Base-by-base conservation (phyloP, 2,797 vertebrate genomes). In the Babyrousa celebensis region DNA sequence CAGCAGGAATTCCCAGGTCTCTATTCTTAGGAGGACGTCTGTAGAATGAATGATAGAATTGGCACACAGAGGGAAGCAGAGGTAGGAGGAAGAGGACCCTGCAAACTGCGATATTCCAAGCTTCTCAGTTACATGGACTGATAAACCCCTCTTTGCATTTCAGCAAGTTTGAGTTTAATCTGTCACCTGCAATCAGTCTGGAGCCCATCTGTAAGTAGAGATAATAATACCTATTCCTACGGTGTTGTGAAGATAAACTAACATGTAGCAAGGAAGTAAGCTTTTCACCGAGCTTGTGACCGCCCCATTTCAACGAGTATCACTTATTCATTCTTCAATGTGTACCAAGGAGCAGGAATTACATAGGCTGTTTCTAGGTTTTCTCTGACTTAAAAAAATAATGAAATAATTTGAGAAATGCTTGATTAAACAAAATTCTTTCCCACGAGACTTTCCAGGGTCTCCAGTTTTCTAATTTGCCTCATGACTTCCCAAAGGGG, bases 361-460 rank as follows among this genome's bases (percentile, higher is more conserved):
- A 92, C 23, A 91, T 1, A 71, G 63, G 58, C 12, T 78, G 17
- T 96, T 79, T 62, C 58, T 82, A 92, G 58, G 60, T 74, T 94
- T 93, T 91, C 48, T 84, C 3, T 70, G 71, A 71, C 48, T 88
- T 32, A n/a, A 77, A 68, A 79, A 56, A 78, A 85, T 43, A 43
- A 89, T 74, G 27, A 91, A 87, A 94, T 56, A 68, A 62, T 92
- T 74, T 83, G 63, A 94, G 65, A 92, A 94, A 65, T 54, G 18
- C 36, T 77, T 93, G 14, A 27, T 68, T 79, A 90, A 90, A 95
- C 65, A 96, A 72, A 93, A 87, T 89, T 90, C 85, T 95, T 93
- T 78, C 56, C 94, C 77, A 87, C 58, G 32, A 84, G 29, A 92
- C 71, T 88, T 95, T 54, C n/a, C 77, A 96, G 90, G n/a, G 0